Evolutionary conservation across 2,888 invertebrate species (phyloP), one percentile per base, ranked within the genome.

Genomic region (Cataglyphis cursor): DNA sequence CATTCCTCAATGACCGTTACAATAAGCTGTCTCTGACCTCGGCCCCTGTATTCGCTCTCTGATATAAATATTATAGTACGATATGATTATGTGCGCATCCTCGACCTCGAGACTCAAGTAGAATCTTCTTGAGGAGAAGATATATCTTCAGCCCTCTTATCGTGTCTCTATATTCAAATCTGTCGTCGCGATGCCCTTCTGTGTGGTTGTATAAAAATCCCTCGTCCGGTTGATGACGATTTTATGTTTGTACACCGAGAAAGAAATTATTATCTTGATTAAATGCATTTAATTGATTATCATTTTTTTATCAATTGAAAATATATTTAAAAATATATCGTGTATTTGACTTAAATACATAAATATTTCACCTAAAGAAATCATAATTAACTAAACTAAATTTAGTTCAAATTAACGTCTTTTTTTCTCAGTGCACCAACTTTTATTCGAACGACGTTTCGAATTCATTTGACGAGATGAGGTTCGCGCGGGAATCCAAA

Each of bases 1-100:
- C 21, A 24, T 72, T 81, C 31, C 51, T 62, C 35, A 51, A 72
- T 35, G 35, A 64, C 21, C 35, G 8, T 72, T 54, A 24, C 48
- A 78, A 83, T 64, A 51, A 81, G 64, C 28, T 64, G 74, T 15
- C 28, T 70, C 35, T 73, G 85, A 87, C 81, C 82, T 76, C 87
- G 75, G 80, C 70, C 70, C 31, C 74, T 28, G 24, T 48, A 6
- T 10, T 31, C 10, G 24, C n/a, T 24, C n/a, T n/a, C 12, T 0
- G 51, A 51, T 51, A 51, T 75, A 54, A 75, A 65, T 51, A 65
- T 59, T 51, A 21, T n/a, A 51, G 35, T 12, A 3, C 48, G n/a
- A 61, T 28, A 28, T 24, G 18, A 38, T 74, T 59, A 44, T 61
- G 12, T 0, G 18, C 64, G 21, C 75, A 75, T 73, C 21, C 21